Conservation (phyloP, 2,888 invertebrate species). For the Petrolisthes cinctipes region DNA sequence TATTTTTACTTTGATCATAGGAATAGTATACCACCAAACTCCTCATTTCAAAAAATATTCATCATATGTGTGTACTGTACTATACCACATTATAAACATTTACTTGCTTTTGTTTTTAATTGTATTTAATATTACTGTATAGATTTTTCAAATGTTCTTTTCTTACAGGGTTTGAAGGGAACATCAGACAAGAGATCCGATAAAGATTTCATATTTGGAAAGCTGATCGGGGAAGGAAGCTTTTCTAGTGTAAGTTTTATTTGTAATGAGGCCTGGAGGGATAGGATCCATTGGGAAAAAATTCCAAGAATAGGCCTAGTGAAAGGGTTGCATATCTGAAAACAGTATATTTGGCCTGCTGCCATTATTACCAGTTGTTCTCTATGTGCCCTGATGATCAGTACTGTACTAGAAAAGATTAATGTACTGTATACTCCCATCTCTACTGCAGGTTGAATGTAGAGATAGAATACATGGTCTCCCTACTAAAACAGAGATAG, state of each 20-base stretch:
- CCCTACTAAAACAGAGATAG: too few species aligned
- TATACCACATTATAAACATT: background rate
- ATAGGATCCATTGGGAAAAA: too few species aligned
- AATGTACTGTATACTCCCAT: too few species aligned
- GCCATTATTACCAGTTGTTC: too few species aligned
- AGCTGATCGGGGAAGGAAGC: conserved; percentile 65
- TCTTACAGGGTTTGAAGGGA: conserved; percentile 17
- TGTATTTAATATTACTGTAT: background rate
- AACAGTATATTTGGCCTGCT: too few species aligned
- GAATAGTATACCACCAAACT: background rate
- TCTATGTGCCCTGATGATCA: too few species aligned
- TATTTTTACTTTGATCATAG: too few species aligned
- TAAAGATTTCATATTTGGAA: conserved; percentile 64
- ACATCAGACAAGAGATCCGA: conserved; percentile 47
- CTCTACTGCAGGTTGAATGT: too few species aligned
- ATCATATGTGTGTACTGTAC: background rate
- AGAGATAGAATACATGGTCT: too few species aligned
- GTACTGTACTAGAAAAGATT: too few species aligned
- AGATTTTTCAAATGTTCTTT: background rate
- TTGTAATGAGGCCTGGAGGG: background rate
- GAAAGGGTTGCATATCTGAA: too few species aligned
- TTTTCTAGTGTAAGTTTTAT: conserved; percentile 66
- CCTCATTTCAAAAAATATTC: background rate
- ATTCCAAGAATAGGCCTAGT: too few species aligned
- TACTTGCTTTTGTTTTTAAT: background rate